Evolutionary conservation across 2,113 vertebrate genomes (phyloP), one percentile per base, ranked within the genome.

Genomic region (Orycteropus afer): DNA sequence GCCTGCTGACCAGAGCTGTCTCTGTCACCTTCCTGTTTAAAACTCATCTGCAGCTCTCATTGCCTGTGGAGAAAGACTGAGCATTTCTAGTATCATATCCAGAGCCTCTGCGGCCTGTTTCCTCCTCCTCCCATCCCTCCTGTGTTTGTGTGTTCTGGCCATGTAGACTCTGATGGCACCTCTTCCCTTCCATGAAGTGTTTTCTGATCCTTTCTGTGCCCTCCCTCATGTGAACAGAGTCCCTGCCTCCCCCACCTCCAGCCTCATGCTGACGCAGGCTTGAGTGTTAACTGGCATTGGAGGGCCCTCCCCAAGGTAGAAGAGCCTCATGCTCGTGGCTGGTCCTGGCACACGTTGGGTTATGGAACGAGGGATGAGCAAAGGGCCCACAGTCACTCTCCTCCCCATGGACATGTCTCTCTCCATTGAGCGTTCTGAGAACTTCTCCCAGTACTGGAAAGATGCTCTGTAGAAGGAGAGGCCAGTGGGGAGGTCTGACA

Each of bases 401-500:
- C 10, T 91, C 45, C 51, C 53, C 49, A 42, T 11, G 4, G 67
- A 69, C 40, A 34, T 88, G n/a, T 49, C 23, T 23, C 49, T 17
- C 55, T 91, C 49, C 74, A 25, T 88, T 59, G 57, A 91, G 29
- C 67, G 17, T 80, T 96, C 40, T 18, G 83, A 88, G 82, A 94
- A 59, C 40, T 51, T 65, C 78, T 86, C n/a, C 27, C 65, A 7
- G 11, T 74, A 17, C 42, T 49, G 20, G 55, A 59, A 69, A 49
- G 49, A 18, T 85, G 57, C 27, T 49, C 59, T 69, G 78, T 40
- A 55, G 65, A 45, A 47, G 83, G 93, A 82, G 0, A 69, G 40
- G 7, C 57, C 86, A 57, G 5, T n/a, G 63, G 15, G 5, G 40
- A 65, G 47, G 17, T 65, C 1, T 78, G 92, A 95, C 80, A 83